Conservation (phyloP, 1,140 invertebrate species). For the Lepidurus arcticus region DNA sequence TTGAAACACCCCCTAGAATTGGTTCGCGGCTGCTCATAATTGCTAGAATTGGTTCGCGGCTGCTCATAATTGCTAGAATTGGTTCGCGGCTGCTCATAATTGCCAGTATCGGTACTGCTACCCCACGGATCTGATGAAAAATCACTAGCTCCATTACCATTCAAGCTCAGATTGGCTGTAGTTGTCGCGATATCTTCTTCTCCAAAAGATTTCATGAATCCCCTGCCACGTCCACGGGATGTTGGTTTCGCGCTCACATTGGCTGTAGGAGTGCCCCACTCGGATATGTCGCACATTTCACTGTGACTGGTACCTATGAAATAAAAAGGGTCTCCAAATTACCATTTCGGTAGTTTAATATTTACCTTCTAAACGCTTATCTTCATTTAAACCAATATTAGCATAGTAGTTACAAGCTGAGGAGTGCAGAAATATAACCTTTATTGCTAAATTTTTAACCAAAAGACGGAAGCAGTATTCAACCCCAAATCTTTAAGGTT, state of each 20-base stretch:
- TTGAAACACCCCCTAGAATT: neutral
- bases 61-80: neutral
- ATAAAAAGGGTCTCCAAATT: too few species aligned
- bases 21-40: neutral
- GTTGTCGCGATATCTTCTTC: neutral
- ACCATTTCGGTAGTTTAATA: too few species aligned
- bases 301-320: neutral
- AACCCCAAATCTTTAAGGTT: too few species aligned
- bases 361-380: too few species aligned
- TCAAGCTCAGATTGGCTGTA: neutral
- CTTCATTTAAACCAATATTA: too few species aligned
- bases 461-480: too few species aligned
- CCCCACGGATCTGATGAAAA: neutral
- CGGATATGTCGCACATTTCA: neutral
- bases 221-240: neutral
- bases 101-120: neutral
- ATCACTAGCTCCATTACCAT: neutral
- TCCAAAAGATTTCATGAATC: neutral
- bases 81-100: neutral
- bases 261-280: neutral
- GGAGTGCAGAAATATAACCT: too few species aligned
- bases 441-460: too few species aligned
- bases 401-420: too few species aligned
- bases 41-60: neutral
- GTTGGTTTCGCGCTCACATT: neutral